Evolutionary conservation across 2,113 vertebrate genomes (phyloP).

Genomic region (Microtus pennsylvanicus): DNA sequence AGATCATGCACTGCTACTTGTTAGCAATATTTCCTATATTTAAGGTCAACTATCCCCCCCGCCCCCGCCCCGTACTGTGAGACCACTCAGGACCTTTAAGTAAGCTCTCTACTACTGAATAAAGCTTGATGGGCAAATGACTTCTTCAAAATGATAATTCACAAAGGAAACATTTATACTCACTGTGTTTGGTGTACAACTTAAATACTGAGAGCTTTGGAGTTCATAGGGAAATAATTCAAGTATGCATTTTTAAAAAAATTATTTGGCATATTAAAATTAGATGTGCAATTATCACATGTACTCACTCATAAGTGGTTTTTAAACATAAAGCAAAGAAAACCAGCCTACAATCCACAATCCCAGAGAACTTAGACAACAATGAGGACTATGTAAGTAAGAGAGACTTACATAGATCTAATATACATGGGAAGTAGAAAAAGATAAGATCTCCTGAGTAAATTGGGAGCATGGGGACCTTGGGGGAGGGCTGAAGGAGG

Average conservation of each 20-base stretch:
- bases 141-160: constrained; percentile 27
- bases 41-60: background rate
- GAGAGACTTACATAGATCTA: too few relatives aligned
- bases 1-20: constrained; percentile 11
- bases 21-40: background rate
- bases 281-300: constrained; percentile 26
- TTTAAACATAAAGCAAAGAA: too few relatives aligned
- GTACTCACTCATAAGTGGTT: too few relatives aligned
- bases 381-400: too few relatives aligned
- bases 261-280: constrained; percentile 38
- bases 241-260: constrained; percentile 17
- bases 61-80: background rate
- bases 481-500: too few relatives aligned
- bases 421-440: too few relatives aligned
- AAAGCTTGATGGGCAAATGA: constrained; percentile 45
- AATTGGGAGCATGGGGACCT: too few relatives aligned
- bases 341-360: too few relatives aligned
- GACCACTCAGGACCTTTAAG: too few relatives aligned
- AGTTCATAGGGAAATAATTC: constrained; percentile 8
- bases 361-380: too few relatives aligned
- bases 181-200: background rate
- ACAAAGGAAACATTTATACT: constrained; percentile 30
- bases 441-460: too few relatives aligned
- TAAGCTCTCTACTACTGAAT: background rate
- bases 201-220: constrained; percentile 20